Evolutionary conservation across 1,140 invertebrate species (phyloP), one percentile per base, ranked within the genome.

Genomic region (Coelopa frigida): DNA sequence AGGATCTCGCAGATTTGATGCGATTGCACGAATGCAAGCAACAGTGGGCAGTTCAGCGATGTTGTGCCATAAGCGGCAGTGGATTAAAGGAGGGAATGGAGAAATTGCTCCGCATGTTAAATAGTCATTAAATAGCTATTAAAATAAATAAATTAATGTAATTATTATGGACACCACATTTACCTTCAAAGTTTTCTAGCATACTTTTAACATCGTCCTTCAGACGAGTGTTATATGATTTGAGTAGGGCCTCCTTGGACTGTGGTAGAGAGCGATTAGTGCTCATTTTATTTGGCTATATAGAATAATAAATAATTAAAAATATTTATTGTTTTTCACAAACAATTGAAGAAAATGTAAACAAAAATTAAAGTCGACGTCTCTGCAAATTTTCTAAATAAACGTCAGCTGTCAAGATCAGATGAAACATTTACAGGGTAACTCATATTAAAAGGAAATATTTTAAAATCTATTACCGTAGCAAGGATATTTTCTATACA

Each of bases 141-240:
- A 24, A 11, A 17, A n/a, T 10, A 17, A 33, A 35, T 23, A 46
- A 5, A 37, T 11, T 12, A 6, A 37, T 11, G 12, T 26, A 15
- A 31, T 22, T 10, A 10, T 46, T 26, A 3, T 36, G 5, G 22
- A 10, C 4, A 21, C 12, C 7, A n/a, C 20, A 11, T 22, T 61
- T 77, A 90, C 88, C 89, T 81, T 88, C 84, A 73, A 94, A 97
- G 71, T 97, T 97, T 70, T 96, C 93, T 24, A 94, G 68, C 88
- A 98, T 96, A 42, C 92, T 93, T 72, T 91, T 93, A 0, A 96
- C 85, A 73, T 96, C 92, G 71, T 96, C 92, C 74, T 95, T 95
- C 11, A 97, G 71, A 43, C 91, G 73, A 11, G 89, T 92, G 36
- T 87, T 88, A 62, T 96, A 97, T 0, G 89, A 93, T 73, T 95